A percentile compares a stretch with the other conserved stretches of the same genome.
Conservation (phyloP, 2,797 vertebrate genomes). For the Squalus acanthias region DNA sequence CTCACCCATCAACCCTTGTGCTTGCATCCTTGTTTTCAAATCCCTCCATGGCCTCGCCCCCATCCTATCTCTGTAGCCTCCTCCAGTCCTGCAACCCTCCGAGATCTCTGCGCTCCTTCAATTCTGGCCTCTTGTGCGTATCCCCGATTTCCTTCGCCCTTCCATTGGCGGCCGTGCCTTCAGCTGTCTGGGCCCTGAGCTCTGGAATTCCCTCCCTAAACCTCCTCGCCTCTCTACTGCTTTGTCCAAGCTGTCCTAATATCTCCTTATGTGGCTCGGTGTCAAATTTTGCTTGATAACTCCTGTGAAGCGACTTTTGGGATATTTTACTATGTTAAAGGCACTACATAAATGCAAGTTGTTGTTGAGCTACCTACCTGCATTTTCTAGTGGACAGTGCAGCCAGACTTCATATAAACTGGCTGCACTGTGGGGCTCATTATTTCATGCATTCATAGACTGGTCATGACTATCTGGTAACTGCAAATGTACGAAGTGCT, state of each 20-base stretch:
- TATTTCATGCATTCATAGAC: no score
- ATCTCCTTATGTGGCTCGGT: no score
- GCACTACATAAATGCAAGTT: no score
- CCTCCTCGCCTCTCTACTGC: background rate
- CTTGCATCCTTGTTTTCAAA: background rate
- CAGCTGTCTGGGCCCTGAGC: background rate
- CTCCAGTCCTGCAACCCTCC: background rate
- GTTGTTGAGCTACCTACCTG: no score
- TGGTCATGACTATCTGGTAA: no score
- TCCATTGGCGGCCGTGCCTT: background rate
- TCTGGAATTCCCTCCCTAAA: background rate
- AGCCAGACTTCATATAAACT: no score
- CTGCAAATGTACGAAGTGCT: no score
- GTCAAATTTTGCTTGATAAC: no score
- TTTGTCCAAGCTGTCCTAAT: background rate
- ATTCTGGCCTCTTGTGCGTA: background rate
- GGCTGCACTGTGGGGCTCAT: no score
- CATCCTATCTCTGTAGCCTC: background rate
- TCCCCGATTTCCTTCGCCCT: background rate
- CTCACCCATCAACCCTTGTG: background rate
- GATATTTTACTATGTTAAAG: no score
- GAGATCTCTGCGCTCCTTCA: background rate
- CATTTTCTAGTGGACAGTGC: no score
- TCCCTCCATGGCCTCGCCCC: background rate
- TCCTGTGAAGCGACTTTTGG: no score